Evolutionary conservation across 2,888 invertebrate genomes (phyloP).

Genomic region (Operophtera brumata): DNA sequence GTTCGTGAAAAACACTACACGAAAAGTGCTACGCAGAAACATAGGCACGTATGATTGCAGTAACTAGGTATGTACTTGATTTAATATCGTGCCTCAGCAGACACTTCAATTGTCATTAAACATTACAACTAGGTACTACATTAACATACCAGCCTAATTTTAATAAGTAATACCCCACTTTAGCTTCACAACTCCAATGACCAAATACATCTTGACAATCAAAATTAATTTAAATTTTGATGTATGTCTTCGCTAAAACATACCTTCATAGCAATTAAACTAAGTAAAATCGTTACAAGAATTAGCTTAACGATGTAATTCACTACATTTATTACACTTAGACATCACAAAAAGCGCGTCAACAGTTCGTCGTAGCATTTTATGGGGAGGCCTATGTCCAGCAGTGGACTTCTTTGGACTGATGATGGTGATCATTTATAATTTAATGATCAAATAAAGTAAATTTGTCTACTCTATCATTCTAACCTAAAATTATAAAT

Average conservation of each 20-base stretch:
- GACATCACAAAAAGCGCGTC: no score
- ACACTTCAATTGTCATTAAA: conserved; percentile 13
- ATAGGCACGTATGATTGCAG: neutral
- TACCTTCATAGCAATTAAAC: no score
- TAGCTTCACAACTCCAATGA: no score
- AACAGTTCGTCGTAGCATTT: neutral
- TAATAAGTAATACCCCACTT: conserved; percentile 8
- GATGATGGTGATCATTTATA: no score
- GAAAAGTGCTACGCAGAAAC: neutral
- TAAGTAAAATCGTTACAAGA: neutral
- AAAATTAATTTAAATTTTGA: no score
- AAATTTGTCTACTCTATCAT: no score
- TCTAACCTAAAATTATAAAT: no score
- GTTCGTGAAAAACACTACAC: neutral
- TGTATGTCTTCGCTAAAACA: no score
- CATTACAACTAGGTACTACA: conserved; percentile 7
- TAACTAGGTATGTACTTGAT: conserved; percentile 4
- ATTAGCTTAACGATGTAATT: neutral
- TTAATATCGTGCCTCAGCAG: neutral
- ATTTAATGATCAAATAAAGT: no score
- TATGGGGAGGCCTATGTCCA: no score
- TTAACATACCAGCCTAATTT: conserved; percentile 20
- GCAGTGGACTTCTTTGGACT: no score
- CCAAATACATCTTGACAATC: no score
- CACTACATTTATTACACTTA: neutral